Base-by-base conservation (phyloP, 2,113 vertebrate genomes). In the Picathartes gymnocephalus region DNA sequence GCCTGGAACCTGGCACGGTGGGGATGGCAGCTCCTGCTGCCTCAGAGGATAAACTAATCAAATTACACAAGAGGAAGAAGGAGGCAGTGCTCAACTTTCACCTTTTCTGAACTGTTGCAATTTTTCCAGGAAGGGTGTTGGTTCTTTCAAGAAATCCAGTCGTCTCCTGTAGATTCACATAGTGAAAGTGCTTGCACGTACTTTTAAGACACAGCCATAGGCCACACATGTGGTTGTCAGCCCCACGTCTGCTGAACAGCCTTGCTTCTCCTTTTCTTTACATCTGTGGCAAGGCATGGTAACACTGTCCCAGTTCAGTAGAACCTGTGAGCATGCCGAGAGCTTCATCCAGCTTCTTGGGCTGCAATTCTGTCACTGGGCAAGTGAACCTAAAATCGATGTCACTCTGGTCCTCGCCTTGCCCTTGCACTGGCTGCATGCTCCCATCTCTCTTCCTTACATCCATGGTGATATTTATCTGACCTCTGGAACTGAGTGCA, bases 271-370 rank as follows among this genome's bases (percentile, higher is more conserved):
- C 56, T 68, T 69, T 39, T 31, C 53, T 30, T n/a, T 18, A 23
- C 30, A 7, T 17, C 40, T 37, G 10, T 39, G 45, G 31, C 51
- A 42, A 51, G 53, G 37, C 44, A 39, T 1, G 10, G 30, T 22
- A 31, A 30, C 12, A 1, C 19, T 50, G 45, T 15, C 57, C 47
- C 51, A 3, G 53, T 15, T 65, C 57, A 58, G 23, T 9, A 40
- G 42, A 72, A 48, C 15, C 16, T 5, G 0, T 31, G 30, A 79
- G 30, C 15, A 1, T 19, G 5, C 15, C 51, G 3, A 0, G 37
- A 50, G 21, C 40, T 88, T 74, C 39, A 42, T 51, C 23, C 58
- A 71, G 21, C 47, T 53, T 53, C 33, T 74, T 15, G 19, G 25
- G 56, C 70, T 78, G 53, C 25, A 68, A 10, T n/a, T 62, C 53